phyloP scores from a whole-genome alignment of 2,113 vertebrate species.

The Eleginops maclovinus region DNA sequence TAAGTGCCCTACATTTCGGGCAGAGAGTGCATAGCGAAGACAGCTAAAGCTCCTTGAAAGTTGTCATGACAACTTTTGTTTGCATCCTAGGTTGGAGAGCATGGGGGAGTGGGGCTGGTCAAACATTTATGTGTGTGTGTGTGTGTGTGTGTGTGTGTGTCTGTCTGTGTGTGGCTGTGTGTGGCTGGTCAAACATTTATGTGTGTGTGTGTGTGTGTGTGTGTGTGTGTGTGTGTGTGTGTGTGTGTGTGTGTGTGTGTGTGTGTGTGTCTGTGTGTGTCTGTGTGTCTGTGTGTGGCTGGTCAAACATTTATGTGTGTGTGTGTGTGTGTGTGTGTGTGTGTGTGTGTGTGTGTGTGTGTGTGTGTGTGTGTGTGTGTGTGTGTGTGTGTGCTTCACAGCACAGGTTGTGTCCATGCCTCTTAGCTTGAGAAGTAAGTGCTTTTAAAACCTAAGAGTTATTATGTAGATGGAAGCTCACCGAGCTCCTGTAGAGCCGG shows the following conservation, averaged over 20 bases:
- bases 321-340: neutral
- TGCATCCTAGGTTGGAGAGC: conserved; percentile 36
- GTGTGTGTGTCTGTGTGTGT: conserved; percentile 17
- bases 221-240: conserved; percentile 12
- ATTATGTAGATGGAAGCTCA: conserved; percentile 41
- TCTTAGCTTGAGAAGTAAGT: conserved; percentile 40
- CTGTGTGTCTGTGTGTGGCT: conserved; percentile 13
- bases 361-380: conserved; percentile 6
- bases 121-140: conserved; percentile 44
- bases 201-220: neutral
- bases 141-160: conserved; percentile 10
- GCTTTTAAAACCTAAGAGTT: conserved; percentile 39
- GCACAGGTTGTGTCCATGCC: conserved; percentile 31
- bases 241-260: conserved; percentile 4
- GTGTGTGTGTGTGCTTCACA: conserved; percentile 20
- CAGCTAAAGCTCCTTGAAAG: conserved; percentile 42
- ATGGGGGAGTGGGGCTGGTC: conserved; percentile 24
- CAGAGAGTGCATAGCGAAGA: conserved; percentile 17
- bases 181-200: conserved; percentile 54
- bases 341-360: conserved; percentile 16
- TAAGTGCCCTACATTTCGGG: conserved; percentile 57
- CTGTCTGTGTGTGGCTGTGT: neutral
- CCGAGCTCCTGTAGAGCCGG: conserved; percentile 41
- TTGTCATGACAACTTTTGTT: conserved; percentile 75
- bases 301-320: too few relatives aligned